A percentile compares a stretch with the other conserved stretches of the same genome.
phyloP scores from a whole-genome alignment of 2,888 invertebrate genomes.

The Cerastis leucographa region DNA sequence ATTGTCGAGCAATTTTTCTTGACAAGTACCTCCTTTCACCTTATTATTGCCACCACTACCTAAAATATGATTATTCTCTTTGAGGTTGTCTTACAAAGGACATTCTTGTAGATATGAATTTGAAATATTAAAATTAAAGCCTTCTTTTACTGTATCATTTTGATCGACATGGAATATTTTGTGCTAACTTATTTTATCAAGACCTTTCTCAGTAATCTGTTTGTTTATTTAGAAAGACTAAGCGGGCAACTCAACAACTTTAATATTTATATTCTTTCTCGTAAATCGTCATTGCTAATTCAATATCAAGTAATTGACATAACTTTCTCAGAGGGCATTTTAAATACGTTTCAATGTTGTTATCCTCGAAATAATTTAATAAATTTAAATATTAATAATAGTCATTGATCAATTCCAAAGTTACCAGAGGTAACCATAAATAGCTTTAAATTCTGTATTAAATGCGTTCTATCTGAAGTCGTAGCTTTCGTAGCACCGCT shows the following conservation, averaged over 20 bases:
- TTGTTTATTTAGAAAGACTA: conserved; percentile 23
- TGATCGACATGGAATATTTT: conserved; percentile 11
- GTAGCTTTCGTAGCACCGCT: conserved; percentile 44
- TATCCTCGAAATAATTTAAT: background rate
- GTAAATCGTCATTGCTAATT: conserved; percentile 12
- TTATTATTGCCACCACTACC: conserved; percentile 41
- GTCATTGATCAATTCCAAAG: background rate
- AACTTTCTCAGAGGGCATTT: background rate
- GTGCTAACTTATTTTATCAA: conserved; percentile 12
- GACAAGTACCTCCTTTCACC: conserved; percentile 37
- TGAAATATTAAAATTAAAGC: conserved; percentile 47
- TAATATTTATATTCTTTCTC: conserved; percentile 17
- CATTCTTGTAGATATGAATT: conserved; percentile 40
- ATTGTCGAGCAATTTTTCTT: conserved; percentile 42
- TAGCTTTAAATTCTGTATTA: background rate
- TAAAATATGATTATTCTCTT: conserved; percentile 51
- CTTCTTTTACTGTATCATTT: conserved; percentile 13
- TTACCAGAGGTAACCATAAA: background rate
- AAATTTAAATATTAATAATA: background rate
- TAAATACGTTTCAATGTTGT: background rate
- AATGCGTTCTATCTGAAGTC: conserved; percentile 10
- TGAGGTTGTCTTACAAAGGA: conserved; percentile 36
- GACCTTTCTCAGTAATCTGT: conserved; percentile 1
- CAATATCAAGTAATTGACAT: conserved; percentile 4
- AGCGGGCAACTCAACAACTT: background rate